Base-by-base conservation (phyloP, 2,888 invertebrate genomes). In the Tenthredo amoena region DNA sequence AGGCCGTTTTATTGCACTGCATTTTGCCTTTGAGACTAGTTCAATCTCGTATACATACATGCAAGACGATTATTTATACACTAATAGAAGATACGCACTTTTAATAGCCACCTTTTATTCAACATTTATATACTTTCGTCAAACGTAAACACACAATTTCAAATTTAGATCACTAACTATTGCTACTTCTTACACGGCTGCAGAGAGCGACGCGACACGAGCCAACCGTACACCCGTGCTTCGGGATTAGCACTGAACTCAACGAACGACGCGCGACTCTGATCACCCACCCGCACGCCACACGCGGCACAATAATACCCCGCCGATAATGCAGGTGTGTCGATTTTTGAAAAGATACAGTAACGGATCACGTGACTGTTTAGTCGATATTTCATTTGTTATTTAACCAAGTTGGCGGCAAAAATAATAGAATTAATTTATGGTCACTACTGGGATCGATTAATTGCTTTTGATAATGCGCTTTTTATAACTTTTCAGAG, bases 241-340 rank as follows among this genome's bases (percentile, higher is more conserved):
- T 90, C 88, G 90, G 89, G 91, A 90, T 89, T 89, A 90, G 88
- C 89, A 92, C 92, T 92, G 91, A 82, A 55, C 50, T 55, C 26
- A 6, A 21, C 50, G 77, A 77, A 77, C 77, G 15, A 50, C 40
- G 9, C 47, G 40, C 37, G 77, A 50, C 55, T 77, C 31, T 18
- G 50, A 47, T 81, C 81, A 58, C n/a, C 62, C 72, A 58, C 58
- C 77, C 26, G n/a, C 37, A 10, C 12, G 55, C 21, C 68, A 12
- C n/a, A 72, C 21, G 72, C 43, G 34, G 68, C 65, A 12, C 26
- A 34, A 31, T 18, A 43, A 72, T n/a, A 40, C 72, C 10, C 72
- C 21, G 72, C 40, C 72, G 72, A n/a, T 72, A 72, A 72, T 72
- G 43, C 43, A 72, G 72, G 43, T 34, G 68, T 34, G n/a, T 43